Evolutionary conservation across 2,113 vertebrate genomes (phyloP).

Genomic region (Agelaius tricolor): DNA sequence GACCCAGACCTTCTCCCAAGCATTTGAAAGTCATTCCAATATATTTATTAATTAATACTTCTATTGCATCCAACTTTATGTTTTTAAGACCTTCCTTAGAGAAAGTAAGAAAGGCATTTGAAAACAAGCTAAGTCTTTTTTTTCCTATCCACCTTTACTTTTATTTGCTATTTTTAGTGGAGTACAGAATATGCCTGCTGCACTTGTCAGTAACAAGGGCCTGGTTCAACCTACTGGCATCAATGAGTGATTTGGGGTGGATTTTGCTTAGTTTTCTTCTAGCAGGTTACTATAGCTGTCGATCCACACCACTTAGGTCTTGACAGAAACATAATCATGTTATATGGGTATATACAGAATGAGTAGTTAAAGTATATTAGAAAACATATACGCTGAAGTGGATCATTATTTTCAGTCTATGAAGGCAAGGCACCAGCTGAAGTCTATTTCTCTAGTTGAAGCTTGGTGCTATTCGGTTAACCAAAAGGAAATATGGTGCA

Average conservation of each 20-base stretch:
- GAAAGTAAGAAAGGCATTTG: neutral
- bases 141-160: neutral
- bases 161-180: slow-evolving; percentile 23
- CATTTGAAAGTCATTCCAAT: slow-evolving; percentile 14
- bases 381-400: slow-evolving; percentile 26
- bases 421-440: neutral
- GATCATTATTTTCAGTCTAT: neutral
- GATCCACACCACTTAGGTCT: slow-evolving; percentile 30
- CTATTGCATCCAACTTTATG: neutral
- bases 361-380: slow-evolving; percentile 50
- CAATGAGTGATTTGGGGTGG: neutral
- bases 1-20: neutral
- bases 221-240: neutral
- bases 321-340: slow-evolving; percentile 53
- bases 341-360: neutral
- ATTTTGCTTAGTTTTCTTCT: slow-evolving; percentile 31
- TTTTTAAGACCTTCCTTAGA: slow-evolving; percentile 10
- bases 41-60: slow-evolving; percentile 29
- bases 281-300: neutral
- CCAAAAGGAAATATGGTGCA: neutral
- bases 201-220: neutral
- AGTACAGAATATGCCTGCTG: neutral
- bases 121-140: neutral
- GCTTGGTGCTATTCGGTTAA: slow-evolving; percentile 12
- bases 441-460: neutral